Percentiles rank a stretch among this genome's conserved stretches.
These are phyloP conservation scores for Nematostella vectensis DNA, from an alignment of 92 coral and sea anemone genomes.

Conservation along the genomic window DNA sequence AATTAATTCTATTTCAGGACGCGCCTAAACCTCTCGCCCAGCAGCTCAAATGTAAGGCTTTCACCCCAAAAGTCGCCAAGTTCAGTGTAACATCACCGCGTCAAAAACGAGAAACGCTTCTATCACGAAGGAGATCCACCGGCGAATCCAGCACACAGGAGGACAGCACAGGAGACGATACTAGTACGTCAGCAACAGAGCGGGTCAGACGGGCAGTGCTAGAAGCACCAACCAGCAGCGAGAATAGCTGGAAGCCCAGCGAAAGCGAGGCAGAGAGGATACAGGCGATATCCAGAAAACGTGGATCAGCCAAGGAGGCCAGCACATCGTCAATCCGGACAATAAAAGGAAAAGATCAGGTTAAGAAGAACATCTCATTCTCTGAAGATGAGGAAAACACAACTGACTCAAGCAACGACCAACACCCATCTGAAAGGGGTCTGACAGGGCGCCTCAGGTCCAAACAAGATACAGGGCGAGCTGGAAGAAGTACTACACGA, in stretches of 20 bases:
- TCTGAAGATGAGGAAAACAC: no score
- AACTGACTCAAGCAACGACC: no score
- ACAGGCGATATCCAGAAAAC: not conserved
- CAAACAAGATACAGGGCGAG: no score
- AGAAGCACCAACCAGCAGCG: not conserved
- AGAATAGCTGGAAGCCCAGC: conserved; percentile 6
- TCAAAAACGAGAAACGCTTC: not conserved
- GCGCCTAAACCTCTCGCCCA: not conserved
- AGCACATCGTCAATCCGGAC: not conserved
- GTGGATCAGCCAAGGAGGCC: not conserved
- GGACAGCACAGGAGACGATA: not conserved
- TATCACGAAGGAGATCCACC: not conserved
- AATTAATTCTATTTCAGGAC: no score
- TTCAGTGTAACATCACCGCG: not conserved
- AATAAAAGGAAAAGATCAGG: not conserved
- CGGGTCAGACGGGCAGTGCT: not conserved
- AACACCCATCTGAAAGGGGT: no score
- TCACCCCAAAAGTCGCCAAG: conserved; percentile 25
- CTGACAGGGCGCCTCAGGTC: no score
- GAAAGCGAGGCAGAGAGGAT: not conserved
- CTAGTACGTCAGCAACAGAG: not conserved
- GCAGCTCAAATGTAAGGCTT: not conserved
- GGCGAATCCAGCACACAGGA: not conserved
- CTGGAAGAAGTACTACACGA: no score
- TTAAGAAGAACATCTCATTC: conserved; percentile 13